Evolutionary conservation across 2,797 vertebrate genomes (phyloP), one percentile per base, ranked within the genome.

Genomic region (Chelidonichthys spinosus): DNA sequence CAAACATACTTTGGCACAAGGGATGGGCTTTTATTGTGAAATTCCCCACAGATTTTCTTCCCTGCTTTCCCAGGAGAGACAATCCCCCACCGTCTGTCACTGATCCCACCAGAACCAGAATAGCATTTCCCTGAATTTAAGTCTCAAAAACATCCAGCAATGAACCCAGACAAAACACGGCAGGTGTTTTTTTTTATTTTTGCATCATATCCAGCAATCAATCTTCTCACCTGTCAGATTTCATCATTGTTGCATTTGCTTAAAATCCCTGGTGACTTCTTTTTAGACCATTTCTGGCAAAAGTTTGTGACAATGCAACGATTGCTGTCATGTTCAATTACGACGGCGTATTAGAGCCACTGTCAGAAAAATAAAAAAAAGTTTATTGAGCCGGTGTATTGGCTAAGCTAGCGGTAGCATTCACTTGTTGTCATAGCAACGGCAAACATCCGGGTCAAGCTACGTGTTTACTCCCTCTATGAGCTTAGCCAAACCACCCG

Each of bases 51-150:
- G 84, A 69, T 60, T 66, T 43, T 17, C 54, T 68, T 25, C 25
- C 53, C 40, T 17, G 11, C 72, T 69, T 60, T 72, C 82, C 82
- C 66, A 9, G 44, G 72, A 67, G 77, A 85, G 62, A 44, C 80
- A 46, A 40, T 37, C 76, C 53, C 25, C 84, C 74, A 32, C 65
- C 58, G 64, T 76, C 79, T 88, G 64, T 72, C 84, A 72, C 46
- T 59, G 66, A 77, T 80, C 75, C 61, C 74, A 90, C 90, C 84
- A 89, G 89, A 83, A 85, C 63, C 72, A 49, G 60, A 80, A 77
- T 72, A 83, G 73, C 1, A 81, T 81, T 85, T 64, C 3, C 49
- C 77, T 54, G 63, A 79, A 81, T 85, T 83, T 69, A 67, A 68
- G 35, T 68, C 70, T 79, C 43, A 84, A 72, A 79, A 25, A 25